phyloP scores from a whole-genome alignment of 2,797 vertebrate genomes.

The Cyprinella venusta region DNA sequence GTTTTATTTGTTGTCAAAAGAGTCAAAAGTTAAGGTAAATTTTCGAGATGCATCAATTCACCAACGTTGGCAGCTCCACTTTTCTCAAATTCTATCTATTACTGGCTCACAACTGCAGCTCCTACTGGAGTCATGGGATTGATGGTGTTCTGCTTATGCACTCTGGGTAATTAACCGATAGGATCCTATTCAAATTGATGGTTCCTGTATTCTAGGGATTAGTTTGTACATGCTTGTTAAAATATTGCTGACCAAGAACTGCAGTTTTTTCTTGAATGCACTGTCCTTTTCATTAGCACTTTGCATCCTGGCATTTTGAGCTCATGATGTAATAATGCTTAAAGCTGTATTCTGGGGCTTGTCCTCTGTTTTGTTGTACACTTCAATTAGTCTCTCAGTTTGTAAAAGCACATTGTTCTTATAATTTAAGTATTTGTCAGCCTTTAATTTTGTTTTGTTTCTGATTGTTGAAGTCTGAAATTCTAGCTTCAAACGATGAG shows the following conservation, averaged over 20 bases:
- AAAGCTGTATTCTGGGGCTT: neutral
- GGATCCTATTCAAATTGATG: neutral
- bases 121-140: neutral
- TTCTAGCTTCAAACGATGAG: neutral
- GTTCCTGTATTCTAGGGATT: slow-evolving; percentile 29
- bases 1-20: neutral
- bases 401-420: neutral
- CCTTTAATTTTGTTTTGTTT: neutral
- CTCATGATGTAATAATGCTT: neutral
- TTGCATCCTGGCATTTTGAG: neutral
- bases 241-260: slow-evolving; percentile 8
- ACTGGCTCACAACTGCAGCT: neutral
- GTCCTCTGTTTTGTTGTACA: neutral
- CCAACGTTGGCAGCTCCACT: neutral
- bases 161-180: slow-evolving; percentile 35
- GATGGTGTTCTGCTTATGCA: slow-evolving; percentile 15
- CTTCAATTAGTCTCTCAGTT: neutral
- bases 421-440: neutral
- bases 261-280: neutral
- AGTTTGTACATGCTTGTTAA: slow-evolving; percentile 33
- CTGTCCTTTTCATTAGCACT: slow-evolving; percentile 18
- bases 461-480: neutral
- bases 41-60: neutral
- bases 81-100: neutral
- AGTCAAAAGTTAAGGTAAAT: neutral